Percentiles rank a stretch among this genome's conserved stretches.
Evolutionary conservation across 2,797 vertebrate species (phyloP).

Genomic region (Emydoidea blandingii): DNA sequence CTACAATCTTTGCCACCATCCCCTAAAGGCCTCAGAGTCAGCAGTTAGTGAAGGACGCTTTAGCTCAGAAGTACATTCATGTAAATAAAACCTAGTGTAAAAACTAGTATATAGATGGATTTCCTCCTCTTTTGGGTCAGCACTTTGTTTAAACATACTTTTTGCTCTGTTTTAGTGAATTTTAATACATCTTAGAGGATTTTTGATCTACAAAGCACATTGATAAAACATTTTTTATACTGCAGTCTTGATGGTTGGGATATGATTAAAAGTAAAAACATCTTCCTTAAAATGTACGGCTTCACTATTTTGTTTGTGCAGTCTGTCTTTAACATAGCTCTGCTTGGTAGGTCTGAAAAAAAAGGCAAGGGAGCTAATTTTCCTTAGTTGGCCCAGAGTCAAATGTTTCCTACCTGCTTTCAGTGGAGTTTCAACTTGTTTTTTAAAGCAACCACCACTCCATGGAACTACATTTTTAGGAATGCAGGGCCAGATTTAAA

Average conservation of each 20-base stretch:
- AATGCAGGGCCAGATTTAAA: background rate
- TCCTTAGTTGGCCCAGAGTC: background rate
- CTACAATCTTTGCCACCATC: background rate
- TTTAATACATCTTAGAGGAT: background rate
- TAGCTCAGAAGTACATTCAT: background rate
- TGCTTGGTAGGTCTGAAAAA: background rate
- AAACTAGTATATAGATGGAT: background rate
- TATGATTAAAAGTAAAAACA: background rate
- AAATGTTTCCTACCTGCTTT: background rate
- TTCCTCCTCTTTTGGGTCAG: background rate
- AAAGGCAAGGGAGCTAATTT: background rate
- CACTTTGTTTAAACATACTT: background rate
- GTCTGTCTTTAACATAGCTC: background rate
- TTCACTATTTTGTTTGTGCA: background rate
- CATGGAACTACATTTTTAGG: background rate
- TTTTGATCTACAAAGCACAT: background rate
- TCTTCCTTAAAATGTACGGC: background rate
- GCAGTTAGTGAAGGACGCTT: background rate
- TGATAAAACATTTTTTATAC: background rate
- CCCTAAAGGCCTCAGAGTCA: background rate
- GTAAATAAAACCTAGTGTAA: background rate
- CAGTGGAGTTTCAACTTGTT: fast-evolving
- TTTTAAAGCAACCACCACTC: background rate
- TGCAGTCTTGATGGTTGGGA: background rate
- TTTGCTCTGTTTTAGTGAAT: background rate